phyloP scores from a whole-genome alignment of 2,888 invertebrate genomes.

The Pachycephus smyrnensis region DNA sequence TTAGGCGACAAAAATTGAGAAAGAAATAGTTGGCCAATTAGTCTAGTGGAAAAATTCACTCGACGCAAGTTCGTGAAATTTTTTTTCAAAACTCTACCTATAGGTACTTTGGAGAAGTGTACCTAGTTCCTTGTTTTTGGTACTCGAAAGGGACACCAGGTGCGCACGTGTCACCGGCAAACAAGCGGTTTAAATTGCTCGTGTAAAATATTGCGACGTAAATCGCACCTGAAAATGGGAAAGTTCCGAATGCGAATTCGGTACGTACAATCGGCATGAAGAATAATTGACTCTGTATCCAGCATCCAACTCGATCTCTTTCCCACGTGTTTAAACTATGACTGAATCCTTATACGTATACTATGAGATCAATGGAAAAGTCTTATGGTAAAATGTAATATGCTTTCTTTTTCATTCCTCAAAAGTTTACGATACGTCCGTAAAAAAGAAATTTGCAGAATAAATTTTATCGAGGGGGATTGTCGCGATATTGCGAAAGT shows the following conservation, averaged over 20 bases:
- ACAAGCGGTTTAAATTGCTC: slow-evolving; percentile 43
- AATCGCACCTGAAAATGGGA: slow-evolving; percentile 8
- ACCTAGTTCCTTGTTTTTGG: slow-evolving; percentile 40
- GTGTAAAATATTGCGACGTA: slow-evolving; percentile 35
- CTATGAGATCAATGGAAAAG: too few relatives aligned
- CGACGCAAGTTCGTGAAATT: too few relatives aligned
- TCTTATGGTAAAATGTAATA: too few relatives aligned
- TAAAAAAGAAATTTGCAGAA: neutral
- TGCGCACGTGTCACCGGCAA: slow-evolving; percentile 36
- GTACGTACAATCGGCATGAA: neutral
- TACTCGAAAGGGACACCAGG: slow-evolving; percentile 36
- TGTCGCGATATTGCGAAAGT: slow-evolving; percentile 5
- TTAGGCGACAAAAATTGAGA: neutral
- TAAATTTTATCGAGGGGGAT: neutral
- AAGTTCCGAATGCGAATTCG: neutral
- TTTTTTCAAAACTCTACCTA: neutral
- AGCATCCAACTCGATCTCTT: neutral
- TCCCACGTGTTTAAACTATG: neutral
- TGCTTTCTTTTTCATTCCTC: neutral
- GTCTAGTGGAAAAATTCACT: neutral
- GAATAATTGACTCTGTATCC: neutral
- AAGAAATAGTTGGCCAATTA: neutral
- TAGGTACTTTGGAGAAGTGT: slow-evolving; percentile 12
- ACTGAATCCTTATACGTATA: too few relatives aligned
- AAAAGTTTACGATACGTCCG: neutral